A percentile compares a stretch with the other conserved stretches of the same genome.
phyloP scores from a whole-genome alignment of 1,140 invertebrate species.

The Drosophila funebris region DNA sequence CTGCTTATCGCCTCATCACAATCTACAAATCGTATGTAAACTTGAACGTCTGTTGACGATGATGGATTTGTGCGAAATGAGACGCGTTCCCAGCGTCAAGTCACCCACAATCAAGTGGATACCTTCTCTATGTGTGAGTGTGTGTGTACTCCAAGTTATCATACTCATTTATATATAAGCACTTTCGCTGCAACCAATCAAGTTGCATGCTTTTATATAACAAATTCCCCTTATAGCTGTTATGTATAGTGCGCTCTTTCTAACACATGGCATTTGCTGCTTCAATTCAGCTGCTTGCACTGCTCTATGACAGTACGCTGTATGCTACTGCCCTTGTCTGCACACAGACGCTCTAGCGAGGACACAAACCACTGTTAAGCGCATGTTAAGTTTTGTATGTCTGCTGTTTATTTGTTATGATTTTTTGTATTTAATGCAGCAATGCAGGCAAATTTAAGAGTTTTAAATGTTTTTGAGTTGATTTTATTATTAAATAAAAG shows the following conservation, averaged over 20 bases:
- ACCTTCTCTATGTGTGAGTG: neutral
- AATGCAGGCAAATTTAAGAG: neutral
- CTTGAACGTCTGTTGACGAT: constrained; percentile 63
- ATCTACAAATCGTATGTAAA: constrained; percentile 25
- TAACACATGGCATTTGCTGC: neutral
- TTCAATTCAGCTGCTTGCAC: neutral
- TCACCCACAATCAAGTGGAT: constrained; percentile 26
- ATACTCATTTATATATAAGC: constrained; percentile 39
- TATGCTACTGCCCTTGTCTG: constrained; percentile 3
- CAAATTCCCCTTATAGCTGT: constrained; percentile 40
- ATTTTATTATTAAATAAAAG: neutral
- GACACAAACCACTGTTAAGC: constrained; percentile 57
- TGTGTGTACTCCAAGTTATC: neutral
- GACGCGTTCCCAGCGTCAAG: constrained; percentile 12
- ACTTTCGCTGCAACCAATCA: constrained; percentile 15
- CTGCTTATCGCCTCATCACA: constrained; percentile 22
- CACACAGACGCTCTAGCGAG: neutral
- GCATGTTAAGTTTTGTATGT: constrained; percentile 2
- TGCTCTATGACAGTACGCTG: neutral
- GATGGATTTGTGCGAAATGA: constrained; percentile 64
- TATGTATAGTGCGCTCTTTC: constrained; percentile 6
- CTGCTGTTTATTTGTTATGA: neutral
- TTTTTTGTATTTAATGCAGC: neutral
- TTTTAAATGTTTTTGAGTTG: neutral
- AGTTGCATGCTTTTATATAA: constrained; percentile 26